Conservation (phyloP, 2,888 invertebrate genomes). For the Xylophagus ater region DNA sequence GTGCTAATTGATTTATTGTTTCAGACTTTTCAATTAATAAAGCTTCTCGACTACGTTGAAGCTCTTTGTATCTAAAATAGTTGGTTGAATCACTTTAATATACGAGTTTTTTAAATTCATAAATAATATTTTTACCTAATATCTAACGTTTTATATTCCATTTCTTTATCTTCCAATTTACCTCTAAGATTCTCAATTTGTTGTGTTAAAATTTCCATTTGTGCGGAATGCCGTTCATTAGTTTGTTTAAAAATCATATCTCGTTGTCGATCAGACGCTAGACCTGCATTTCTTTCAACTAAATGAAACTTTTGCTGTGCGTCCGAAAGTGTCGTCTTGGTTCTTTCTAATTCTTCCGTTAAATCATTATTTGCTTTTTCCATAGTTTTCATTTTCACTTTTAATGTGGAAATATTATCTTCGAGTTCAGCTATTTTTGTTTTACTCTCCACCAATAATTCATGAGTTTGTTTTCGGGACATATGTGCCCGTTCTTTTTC, state of each 20-base stretch:
- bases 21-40: conserved; percentile 51
- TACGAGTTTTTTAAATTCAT: no score
- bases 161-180: conserved; percentile 40
- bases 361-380: conserved; percentile 41
- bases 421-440: conserved; percentile 34
- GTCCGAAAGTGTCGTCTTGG: conserved; percentile 44
- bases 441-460: conserved; percentile 45
- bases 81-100: no score
- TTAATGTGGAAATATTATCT: conserved; percentile 27
- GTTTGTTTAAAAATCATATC: conserved; percentile 38
- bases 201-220: conserved; percentile 42
- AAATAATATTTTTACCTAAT: conserved; percentile 29
- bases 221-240: conserved; percentile 41
- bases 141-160: conserved; percentile 45
- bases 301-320: conserved; percentile 35
- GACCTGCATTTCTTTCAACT: conserved; percentile 30
- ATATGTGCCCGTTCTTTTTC: conserved; percentile 49
- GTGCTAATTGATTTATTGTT: conserved; percentile 50
- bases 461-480: conserved; percentile 50
- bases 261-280: conserved; percentile 29
- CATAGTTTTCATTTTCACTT: conserved; percentile 37
- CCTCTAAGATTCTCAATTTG: conserved; percentile 38
- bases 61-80: conserved; percentile 41
- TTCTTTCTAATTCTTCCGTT: conserved; percentile 44
- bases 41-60: conserved; percentile 48